Evolutionary conservation across 2,113 vertebrate genomes (phyloP).

Genomic region (Lathamus discolor): DNA sequence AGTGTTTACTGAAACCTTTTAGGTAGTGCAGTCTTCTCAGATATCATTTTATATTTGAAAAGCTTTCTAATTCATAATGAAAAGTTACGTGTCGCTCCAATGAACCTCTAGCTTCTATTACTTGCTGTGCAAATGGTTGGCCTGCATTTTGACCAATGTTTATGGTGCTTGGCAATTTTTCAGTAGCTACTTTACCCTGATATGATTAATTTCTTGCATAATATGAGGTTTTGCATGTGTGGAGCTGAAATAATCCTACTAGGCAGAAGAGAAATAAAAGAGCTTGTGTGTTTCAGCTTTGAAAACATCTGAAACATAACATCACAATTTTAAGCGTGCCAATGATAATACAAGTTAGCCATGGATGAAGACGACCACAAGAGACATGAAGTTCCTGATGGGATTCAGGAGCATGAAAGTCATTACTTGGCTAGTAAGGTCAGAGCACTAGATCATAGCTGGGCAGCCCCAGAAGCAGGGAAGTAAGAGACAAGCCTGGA

Average conservation of each 20-base stretch:
- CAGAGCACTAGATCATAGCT: not conserved
- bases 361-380: constrained; percentile 43
- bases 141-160: constrained; percentile 78
- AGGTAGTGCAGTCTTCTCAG: constrained; percentile 72
- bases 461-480: not conserved
- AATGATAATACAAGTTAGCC: constrained; percentile 52
- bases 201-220: constrained; percentile 83
- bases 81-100: constrained; percentile 69
- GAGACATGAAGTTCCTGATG: constrained; percentile 39
- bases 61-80: constrained; percentile 81
- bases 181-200: constrained; percentile 79
- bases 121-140: constrained; percentile 70
- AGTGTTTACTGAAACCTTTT: constrained; percentile 76
- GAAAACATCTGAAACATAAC: constrained; percentile 80
- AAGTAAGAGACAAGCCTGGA: not conserved
- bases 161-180: constrained; percentile 82
- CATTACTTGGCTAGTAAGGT: not conserved
- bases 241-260: constrained; percentile 74
- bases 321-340: constrained; percentile 72
- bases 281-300: constrained; percentile 69
- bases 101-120: constrained; percentile 76
- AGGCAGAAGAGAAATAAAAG: constrained; percentile 73
- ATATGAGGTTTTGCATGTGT: constrained; percentile 69
- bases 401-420: constrained; percentile 12
- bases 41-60: constrained; percentile 74